Base-by-base conservation (phyloP, 2,113 vertebrate genomes). In the Pelodiscus sinensis region DNA sequence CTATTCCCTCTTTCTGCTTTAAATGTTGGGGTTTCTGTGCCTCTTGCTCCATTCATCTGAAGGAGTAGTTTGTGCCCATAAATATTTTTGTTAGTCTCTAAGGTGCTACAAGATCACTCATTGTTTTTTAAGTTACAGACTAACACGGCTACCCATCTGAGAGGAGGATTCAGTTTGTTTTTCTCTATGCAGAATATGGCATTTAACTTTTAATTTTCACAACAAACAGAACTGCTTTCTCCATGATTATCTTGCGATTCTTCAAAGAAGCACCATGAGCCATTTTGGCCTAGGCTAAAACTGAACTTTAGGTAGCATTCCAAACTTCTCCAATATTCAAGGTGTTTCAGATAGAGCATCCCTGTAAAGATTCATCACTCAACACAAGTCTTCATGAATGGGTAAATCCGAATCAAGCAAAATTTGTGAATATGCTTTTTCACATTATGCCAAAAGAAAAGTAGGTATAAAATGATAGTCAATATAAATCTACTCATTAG, bases 381-480 rank as follows among this genome's bases (percentile, higher is more conserved):
- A 81, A 92, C 92, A 87, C 54, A 58, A 10, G 16, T 83, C 79
- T 65, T 85, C 91, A 68, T 92, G 92, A 91, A 96, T 94, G 58
- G 89, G 84, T 94, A 96, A 96, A 93, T 97, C 68, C 94, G 94
- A 92, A 86, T 58, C 93, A 95, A 96, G 85, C 81, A 95, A 86
- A 96, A 94, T 97, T 96, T 96, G 93, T 92, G 94, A 92, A 94
- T 92, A 97, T 94, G 55, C 92, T 92, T 96, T 96, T 11, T 90
- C 75, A 82, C 27, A 54, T 2, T 79, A 55, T 90, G 88, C 22
- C 80, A 55, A 80, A 86, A 82, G 65, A 82, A 82, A 91, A 94
- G 24, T 44, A 19, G 38, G 65, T 38, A 73, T 87, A 90, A 84
- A 89, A 79, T 65, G 12, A 88, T 10, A 96, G 85, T 44, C 79